These are phyloP conservation scores for Sylvilagus bachmani DNA, from an alignment of 2,113 vertebrate genomes.

Conservation along the genomic window DNA sequence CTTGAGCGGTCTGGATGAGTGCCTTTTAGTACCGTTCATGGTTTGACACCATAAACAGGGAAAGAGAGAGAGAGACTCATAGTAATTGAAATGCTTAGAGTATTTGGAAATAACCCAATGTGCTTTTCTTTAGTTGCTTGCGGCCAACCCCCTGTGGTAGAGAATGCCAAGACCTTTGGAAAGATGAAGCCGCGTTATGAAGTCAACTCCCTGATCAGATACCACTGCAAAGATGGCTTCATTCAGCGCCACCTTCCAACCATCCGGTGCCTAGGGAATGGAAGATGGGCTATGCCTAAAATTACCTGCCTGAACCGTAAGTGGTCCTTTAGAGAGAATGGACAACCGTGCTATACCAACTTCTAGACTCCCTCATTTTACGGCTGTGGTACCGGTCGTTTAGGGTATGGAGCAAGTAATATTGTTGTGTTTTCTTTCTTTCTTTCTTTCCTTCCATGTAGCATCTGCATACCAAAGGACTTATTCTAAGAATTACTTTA, in stretches of 20 bases:
- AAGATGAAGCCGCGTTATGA: conserved; percentile 95
- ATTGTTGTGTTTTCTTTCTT: conserved; percentile 82
- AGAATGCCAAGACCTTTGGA: conserved; percentile 96
- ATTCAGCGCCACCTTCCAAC: conserved; percentile 97
- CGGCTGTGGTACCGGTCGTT: conserved; percentile 61
- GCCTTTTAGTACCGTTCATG: background rate
- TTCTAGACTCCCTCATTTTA: conserved; percentile 76
- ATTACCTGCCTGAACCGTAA: conserved; percentile 97
- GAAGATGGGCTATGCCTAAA: conserved; percentile 96
- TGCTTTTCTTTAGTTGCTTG: conserved; percentile 93
- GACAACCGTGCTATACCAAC: conserved; percentile 74
- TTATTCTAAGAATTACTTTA: conserved; percentile 93
- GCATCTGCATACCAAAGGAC: conserved; percentile 96
- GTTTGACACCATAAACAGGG: background rate
- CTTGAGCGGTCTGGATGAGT: background rate
- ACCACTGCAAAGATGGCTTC: conserved; percentile 96
- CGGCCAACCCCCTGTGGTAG: conserved; percentile 95
- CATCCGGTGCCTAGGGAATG: conserved; percentile 95
- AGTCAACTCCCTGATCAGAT: conserved; percentile 97
- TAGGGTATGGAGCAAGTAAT: conserved; percentile 83
- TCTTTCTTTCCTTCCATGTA: conserved; percentile 85
- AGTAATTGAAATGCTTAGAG: background rate
- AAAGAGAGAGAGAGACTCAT: background rate
- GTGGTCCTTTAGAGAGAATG: conserved; percentile 86
- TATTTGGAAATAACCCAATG: conserved; percentile 67